Evolutionary conservation across 2,113 vertebrate genomes (phyloP), one percentile per base, ranked within the genome.

Genomic region (Rynchops niger): DNA sequence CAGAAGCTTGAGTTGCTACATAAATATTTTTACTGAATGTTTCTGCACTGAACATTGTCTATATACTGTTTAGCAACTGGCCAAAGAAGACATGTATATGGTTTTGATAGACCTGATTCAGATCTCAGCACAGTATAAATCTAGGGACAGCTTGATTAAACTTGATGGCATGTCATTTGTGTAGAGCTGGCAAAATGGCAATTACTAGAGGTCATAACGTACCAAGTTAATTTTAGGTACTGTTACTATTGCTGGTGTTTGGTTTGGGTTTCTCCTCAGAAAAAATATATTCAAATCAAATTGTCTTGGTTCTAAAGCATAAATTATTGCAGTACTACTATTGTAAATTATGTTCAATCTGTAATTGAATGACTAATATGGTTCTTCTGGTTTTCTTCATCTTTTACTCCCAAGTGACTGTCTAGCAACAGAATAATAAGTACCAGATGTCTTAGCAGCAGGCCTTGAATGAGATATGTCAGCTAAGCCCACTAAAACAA

Each of bases 371-470:
- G 70, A 89, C 66, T 93, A 59, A 86, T 94, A 56, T 66, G 23
- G 29, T 76, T 71, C 59, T 95, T 86, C 86, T 83, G 87, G 38
- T 59, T 74, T 67, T 91, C n/a, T 77, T 66, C 32, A 42, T 70
- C 38, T 74, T 49, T 91, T 79, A 80, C 56, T 95, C 73, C n/a
- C 52, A 65, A 88, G 43, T 69, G 56, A 61, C 70, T 80, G 21
- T 59, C 89, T 52, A 93, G 52, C 47, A 62, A 67, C 52, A 85
- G 81, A 78, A 66, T 62, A 77, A 45, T 71, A 87, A 97, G 43
- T 76, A 90, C 61, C 78, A 88, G 87, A 53, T 91, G 62, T 87
- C 66, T 82, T 80, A 91, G 82, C 52, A 89, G 70, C 82, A 82
- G 70, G 19, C 25, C 49, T 93, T 80, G 61, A 82, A 93, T 77